phyloP scores from a whole-genome alignment of 2,888 invertebrate species.

The Chaitophorus viminalis region DNA sequence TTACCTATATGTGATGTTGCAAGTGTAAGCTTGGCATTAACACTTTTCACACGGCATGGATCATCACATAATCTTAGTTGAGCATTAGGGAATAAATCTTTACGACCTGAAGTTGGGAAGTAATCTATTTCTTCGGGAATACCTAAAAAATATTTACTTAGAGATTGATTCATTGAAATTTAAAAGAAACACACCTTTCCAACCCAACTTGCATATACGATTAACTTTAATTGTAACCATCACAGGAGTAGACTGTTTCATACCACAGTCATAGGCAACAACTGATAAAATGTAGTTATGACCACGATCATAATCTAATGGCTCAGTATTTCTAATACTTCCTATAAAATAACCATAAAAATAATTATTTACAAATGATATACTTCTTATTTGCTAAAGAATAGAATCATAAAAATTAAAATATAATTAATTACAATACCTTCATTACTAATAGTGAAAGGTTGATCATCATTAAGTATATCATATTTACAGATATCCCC shows the following conservation, averaged over 20 bases:
- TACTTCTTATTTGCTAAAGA: background rate
- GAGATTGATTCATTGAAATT: background rate
- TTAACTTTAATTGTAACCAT: constrained; percentile 96
- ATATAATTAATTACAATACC: constrained; percentile 69
- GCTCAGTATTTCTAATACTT: constrained; percentile 92
- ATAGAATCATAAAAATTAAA: background rate
- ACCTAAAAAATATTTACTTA: constrained; percentile 68
- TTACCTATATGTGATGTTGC: constrained; percentile 90
- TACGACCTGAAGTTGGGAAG: constrained; percentile 82
- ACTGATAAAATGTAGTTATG: constrained; percentile 97
- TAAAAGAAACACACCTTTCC: constrained; percentile 73
- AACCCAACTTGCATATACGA: constrained; percentile 80
- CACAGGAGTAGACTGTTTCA: constrained; percentile 91
- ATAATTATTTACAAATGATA: background rate
- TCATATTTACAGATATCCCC: constrained; percentile 98
- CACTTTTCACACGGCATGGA: constrained; percentile 71
- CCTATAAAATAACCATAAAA: constrained; percentile 68
- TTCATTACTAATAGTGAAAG: constrained; percentile 91
- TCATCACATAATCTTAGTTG: constrained; percentile 74
- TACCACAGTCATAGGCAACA: constrained; percentile 97
- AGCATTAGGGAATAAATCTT: constrained; percentile 83
- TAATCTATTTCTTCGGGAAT: constrained; percentile 88
- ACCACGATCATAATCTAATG: constrained; percentile 89
- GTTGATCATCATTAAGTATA: constrained; percentile 89
- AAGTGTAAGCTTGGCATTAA: constrained; percentile 73